Conservation (phyloP, 2,888 invertebrate genomes). For the Drosophila leonis region DNA sequence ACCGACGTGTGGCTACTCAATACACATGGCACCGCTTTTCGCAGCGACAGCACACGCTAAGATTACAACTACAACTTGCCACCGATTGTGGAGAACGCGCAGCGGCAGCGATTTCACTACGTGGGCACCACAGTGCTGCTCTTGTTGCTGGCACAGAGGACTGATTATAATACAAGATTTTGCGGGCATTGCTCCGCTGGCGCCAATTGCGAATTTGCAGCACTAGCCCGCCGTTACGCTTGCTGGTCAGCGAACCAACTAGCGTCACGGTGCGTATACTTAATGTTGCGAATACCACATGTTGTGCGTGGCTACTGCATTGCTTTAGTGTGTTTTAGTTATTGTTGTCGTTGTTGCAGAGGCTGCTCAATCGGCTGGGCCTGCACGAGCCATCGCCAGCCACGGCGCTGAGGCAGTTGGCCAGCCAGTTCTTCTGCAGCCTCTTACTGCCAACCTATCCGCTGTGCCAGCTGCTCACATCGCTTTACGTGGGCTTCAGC, state of each 20-base stretch:
- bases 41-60: too few species aligned
- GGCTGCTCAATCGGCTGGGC: conserved; percentile 82
- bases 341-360: conserved; percentile 49
- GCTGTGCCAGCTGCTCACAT: conserved; percentile 80
- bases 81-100: too few species aligned
- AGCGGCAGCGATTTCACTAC: conserved; percentile 73
- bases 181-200: conserved; percentile 73
- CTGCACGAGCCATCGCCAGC: conserved; percentile 78
- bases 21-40: too few species aligned
- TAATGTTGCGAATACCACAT: conserved; percentile 27
- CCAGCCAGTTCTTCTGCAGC: conserved; percentile 80
- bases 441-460: conserved; percentile 78
- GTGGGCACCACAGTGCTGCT: conserved; percentile 67
- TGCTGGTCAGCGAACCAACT: conserved; percentile 68
- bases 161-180: conserved; percentile 53
- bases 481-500: conserved; percentile 83
- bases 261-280: conserved; percentile 73
- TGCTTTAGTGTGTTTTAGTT: neutral
- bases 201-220: conserved; percentile 79
- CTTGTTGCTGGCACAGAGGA: conserved; percentile 66
- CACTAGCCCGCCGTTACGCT: conserved; percentile 74
- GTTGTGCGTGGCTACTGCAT: conserved; percentile 6
- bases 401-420: conserved; percentile 81
- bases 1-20: too few species aligned
- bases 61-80: too few species aligned